Conservation (phyloP, 2,888 invertebrate species). For the Erannis defoliaria region DNA sequence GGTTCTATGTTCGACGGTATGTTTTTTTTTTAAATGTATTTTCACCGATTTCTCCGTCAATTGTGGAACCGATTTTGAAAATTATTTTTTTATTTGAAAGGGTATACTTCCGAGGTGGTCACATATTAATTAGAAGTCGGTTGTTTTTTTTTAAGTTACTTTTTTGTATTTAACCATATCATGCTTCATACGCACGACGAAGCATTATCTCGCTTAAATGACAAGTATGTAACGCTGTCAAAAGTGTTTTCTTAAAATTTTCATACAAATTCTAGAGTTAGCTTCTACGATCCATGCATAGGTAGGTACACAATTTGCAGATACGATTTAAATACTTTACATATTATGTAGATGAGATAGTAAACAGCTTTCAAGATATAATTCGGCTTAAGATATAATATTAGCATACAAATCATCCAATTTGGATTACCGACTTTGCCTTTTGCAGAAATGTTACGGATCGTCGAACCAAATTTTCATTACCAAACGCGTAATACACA, state of each 20-base stretch:
- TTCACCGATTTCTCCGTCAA: too few species aligned
- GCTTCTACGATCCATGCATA: not conserved
- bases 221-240: too few species aligned
- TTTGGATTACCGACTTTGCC: slow-evolving; percentile 11
- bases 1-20: too few species aligned
- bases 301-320: not conserved
- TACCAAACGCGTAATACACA: not conserved
- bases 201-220: not conserved
- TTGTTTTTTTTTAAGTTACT: too few species aligned
- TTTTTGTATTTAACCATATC: slow-evolving; percentile 1
- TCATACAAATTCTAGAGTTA: too few species aligned
- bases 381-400: slow-evolving; percentile 6
- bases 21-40: too few species aligned
- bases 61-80: too few species aligned
- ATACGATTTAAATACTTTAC: not conserved
- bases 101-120: too few species aligned
- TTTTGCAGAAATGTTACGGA: slow-evolving; percentile 17
- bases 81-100: too few species aligned
- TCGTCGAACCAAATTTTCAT: slow-evolving; percentile 20
- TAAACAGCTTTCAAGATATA: slow-evolving; percentile 3
- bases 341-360: not conserved
- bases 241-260: not conserved
- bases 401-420: too few species aligned
- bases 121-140: too few species aligned
- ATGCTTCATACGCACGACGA: too few species aligned